phyloP scores from a whole-genome alignment of 2,797 vertebrate genomes.

The Thamnophis elegans region DNA sequence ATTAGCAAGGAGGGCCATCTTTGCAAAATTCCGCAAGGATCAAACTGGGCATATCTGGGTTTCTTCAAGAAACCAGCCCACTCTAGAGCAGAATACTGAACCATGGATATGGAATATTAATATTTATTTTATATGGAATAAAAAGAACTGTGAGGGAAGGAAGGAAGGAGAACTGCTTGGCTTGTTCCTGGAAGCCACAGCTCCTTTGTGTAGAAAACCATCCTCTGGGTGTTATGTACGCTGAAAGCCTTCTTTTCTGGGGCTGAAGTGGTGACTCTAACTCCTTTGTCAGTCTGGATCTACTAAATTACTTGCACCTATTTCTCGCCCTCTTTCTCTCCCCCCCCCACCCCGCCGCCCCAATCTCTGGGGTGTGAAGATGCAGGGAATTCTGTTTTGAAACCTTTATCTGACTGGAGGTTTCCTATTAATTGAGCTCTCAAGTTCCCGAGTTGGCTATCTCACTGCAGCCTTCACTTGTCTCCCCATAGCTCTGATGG shows the following conservation, averaged over 20 bases:
- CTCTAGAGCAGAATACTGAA: neutral
- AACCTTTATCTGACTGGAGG: conserved; percentile 74
- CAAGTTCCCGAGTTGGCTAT: conserved; percentile 77
- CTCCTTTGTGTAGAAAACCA: neutral
- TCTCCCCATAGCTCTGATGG: conserved; percentile 85
- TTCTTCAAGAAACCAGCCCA: neutral
- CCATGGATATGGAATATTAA: conserved; percentile 12
- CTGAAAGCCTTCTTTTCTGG: neutral
- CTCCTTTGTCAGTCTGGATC: neutral
- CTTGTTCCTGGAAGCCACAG: neutral
- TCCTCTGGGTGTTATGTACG: neutral
- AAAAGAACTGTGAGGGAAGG: neutral
- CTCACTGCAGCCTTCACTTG: conserved; percentile 80
- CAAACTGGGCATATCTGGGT: neutral
- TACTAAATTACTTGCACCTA: neutral
- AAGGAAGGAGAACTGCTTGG: neutral
- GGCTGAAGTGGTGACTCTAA: neutral
- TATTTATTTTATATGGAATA: conserved; percentile 13
- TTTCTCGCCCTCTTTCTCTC: conserved; percentile 44
- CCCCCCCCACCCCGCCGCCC: conserved; percentile 50
- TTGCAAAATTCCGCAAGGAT: neutral
- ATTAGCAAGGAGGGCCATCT: neutral
- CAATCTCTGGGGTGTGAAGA: neutral
- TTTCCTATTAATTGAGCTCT: conserved; percentile 87
- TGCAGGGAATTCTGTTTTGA: conserved; percentile 42